Base-by-base conservation (phyloP, 2,797 vertebrate genomes). In the Mycteria americana region DNA sequence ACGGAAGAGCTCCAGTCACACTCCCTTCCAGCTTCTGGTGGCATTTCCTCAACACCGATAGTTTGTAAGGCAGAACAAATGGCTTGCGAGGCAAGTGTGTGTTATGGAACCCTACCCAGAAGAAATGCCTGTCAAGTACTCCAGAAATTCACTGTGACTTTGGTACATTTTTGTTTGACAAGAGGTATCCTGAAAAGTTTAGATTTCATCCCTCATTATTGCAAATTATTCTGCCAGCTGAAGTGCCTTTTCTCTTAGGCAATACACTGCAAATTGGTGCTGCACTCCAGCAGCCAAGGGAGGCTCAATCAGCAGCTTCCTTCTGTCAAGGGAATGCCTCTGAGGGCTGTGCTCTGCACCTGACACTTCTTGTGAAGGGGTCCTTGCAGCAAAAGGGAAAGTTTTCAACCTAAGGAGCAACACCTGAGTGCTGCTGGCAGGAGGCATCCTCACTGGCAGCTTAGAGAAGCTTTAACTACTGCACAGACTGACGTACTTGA, bases 291-390 rank as follows among this genome's bases (percentile, higher is more conserved):
- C 96, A 97, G 92, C 91, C 88, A 93, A 78, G 91, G 74, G 45
- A 87, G 51, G n/a, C 33, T 94, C 45, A 57, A 69, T 92, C 78
- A 97, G 82, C 76, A 60, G 64, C 72, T 73, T 65, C 74, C 60
- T 80, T 92, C 91, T 85, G 79, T 92, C 88, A 91, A 91, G 65
- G 67, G 84, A 96, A 63, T 91, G 81, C 73, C 97, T 96, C 89
- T 8, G 14, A 96, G 89, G 81, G 53, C 60, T 96, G 93, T 46
- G 5, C 93, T 97, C 46, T 70, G 82, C 97, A 95, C 95, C 97
- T 97, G 80, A 79, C 86, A 63, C 70, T 68, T 69, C 59, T 88
- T 53, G 68, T 93, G 51, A 77, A 96, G 89, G 79, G 79, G 39
- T n/a, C 69, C 63, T 76, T 85, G 41, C 53, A 94, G 59, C 54